A percentile compares a stretch with the other conserved stretches of the same genome.
phyloP scores from a whole-genome alignment of 2,888 invertebrate species.

The Cerastis leucographa region DNA sequence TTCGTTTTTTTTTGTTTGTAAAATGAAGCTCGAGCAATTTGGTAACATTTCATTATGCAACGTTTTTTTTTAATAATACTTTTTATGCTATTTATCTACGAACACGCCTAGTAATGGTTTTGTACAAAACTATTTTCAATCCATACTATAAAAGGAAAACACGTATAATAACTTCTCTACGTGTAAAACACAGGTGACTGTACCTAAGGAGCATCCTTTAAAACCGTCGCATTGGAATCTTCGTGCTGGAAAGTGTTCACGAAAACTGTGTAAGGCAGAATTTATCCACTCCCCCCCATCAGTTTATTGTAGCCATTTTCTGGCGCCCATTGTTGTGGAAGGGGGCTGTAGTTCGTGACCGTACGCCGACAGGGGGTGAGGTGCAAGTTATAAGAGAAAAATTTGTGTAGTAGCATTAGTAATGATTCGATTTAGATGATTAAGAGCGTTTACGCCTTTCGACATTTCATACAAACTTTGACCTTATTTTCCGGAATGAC shows the following conservation, averaged over 20 bases:
- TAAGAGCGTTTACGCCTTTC: too few species aligned
- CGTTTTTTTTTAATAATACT: not conserved
- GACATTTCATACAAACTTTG: too few species aligned
- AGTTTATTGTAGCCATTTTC: conserved; percentile 78
- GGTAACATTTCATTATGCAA: not conserved
- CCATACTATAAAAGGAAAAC: too few species aligned
- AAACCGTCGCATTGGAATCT: conserved; percentile 39
- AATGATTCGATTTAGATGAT: not conserved
- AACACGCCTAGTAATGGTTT: not conserved
- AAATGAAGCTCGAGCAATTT: not conserved
- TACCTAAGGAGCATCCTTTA: not conserved
- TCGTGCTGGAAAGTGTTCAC: conserved; percentile 61
- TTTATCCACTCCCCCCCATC: conserved; percentile 68
- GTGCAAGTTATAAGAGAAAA: conserved; percentile 39
- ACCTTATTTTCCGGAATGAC: too few species aligned
- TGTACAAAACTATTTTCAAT: not conserved
- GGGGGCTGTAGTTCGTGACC: conserved; percentile 70
- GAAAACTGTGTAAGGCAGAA: conserved; percentile 70
- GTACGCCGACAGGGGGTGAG: conserved; percentile 56
- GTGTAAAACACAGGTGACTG: not conserved
- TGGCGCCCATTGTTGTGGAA: conserved; percentile 71
- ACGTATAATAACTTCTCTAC: not conserved
- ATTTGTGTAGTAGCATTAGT: not conserved
- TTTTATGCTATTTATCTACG: not conserved
- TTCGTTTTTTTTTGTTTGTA: not conserved